Base-by-base conservation (phyloP, 2,113 vertebrate genomes). In the Nannospalax galili region DNA sequence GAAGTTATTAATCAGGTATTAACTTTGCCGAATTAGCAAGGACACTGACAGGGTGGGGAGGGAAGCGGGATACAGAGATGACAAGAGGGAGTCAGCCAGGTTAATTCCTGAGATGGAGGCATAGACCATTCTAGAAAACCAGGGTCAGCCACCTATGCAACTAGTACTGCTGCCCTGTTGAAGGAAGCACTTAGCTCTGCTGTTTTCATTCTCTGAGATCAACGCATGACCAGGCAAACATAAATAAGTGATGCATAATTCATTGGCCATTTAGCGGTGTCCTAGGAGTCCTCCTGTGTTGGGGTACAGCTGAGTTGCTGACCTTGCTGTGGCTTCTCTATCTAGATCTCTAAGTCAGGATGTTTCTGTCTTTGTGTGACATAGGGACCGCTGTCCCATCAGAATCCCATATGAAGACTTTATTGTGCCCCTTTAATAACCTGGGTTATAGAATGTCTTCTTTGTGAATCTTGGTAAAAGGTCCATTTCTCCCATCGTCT, bases 1-100 rank as follows among this genome's bases (percentile, higher is more conserved):
- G 69, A 88, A 94, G 95, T 95, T 98, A 97, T 98, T 97, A 97
- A 98, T 98, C 94, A 97, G 96, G 88, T 97, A 97, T 97, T 97
- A 98, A 97, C 98, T 97, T 97, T 96, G 96, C 85, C 58, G 35
- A 96, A 97, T 97, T 97, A 96, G 84, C 95, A 97, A 97, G 97
- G 97, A 96, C 96, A 97, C 74, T 0, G 11, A 73, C 48, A 35
- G 82, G 77, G 72, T 52, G 40, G 69, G 37, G 35, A 64, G 16
- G 90, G n/a, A 88, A 72, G 79, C 78, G 64, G 62, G 40, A 93
- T 32, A 12, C 12, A 42, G 58, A 74, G 24, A 7, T n/a, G 70
- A 69, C 9, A 2, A 17, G 72, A 92, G 42, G 70, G 62, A 80
- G 82, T 24, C n/a, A 97, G 91, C 74, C 73, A 69, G 64, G 85